Evolutionary conservation across 2,888 invertebrate species (phyloP).

Genomic region (Agrotis segetum): DNA sequence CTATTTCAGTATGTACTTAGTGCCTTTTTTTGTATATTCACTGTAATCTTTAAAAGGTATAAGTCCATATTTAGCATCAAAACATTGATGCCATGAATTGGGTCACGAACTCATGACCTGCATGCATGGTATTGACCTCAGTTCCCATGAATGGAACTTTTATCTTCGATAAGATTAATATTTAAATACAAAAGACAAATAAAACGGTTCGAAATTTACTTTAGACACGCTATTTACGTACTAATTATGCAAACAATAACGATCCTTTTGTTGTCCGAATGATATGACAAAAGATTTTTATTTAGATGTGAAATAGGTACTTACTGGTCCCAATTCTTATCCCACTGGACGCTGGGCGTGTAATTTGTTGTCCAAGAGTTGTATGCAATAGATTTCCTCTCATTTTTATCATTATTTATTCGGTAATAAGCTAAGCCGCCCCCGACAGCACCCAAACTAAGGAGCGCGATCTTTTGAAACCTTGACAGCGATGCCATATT

Average conservation of each 20-base stretch:
- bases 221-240: constrained; percentile 27
- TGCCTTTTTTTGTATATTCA: too few relatives aligned
- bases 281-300: background rate
- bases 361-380: constrained; percentile 94
- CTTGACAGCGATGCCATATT: constrained; percentile 90
- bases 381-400: constrained; percentile 87
- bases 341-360: constrained; percentile 94
- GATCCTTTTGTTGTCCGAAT: background rate
- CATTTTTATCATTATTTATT: constrained; percentile 81
- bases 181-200: constrained; percentile 7
- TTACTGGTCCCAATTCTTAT: constrained; percentile 97
- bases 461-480: constrained; percentile 89
- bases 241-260: constrained; percentile 19
- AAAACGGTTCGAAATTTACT: background rate
- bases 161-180: constrained; percentile 3
- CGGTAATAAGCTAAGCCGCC: constrained; percentile 93
- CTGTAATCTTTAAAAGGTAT: background rate
- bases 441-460: constrained; percentile 92
- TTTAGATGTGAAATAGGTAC: constrained; percentile 65
- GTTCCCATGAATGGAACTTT: constrained; percentile 5
- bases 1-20: background rate
- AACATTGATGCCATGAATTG: constrained; percentile 10
- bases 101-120: constrained; percentile 47
- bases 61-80: constrained; percentile 6
- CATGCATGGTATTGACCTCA: background rate